Conservation (phyloP, 2,797 vertebrate species). For the Poecilia gillii region DNA sequence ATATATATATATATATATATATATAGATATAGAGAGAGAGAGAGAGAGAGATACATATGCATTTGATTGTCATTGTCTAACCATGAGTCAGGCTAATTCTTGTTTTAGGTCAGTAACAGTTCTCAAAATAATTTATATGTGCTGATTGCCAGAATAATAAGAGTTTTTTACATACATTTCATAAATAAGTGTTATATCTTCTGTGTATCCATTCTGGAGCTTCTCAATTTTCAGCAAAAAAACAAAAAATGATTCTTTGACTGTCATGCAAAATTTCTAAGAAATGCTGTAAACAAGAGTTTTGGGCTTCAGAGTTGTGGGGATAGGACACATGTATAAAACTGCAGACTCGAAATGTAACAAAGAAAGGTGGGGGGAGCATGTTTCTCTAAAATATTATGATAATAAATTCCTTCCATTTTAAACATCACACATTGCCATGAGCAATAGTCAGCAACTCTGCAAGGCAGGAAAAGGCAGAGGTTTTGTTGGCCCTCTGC, state of each 20-base stretch:
- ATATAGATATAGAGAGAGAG: no score
- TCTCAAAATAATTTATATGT: not conserved
- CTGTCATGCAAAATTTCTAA: not conserved
- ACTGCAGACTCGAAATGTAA: not conserved
- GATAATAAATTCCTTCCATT: not conserved
- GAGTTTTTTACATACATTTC: constrained; percentile 48
- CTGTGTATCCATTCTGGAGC: not conserved
- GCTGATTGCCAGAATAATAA: not conserved
- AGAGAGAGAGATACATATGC: not conserved
- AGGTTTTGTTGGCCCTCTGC: constrained; percentile 9
- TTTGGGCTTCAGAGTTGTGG: not conserved
- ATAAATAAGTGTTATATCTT: constrained; percentile 10
- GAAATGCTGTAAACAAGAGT: not conserved
- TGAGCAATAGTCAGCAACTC: constrained; percentile 7
- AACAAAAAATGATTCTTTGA: not conserved
- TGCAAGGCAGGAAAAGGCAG: constrained; percentile 22
- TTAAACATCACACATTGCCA: not conserved
- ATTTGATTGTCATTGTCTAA: not conserved
- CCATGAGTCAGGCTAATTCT: not conserved
- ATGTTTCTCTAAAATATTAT: not conserved
- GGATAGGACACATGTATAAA: not conserved
- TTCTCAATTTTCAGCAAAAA: not conserved
- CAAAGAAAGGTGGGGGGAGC: not conserved
- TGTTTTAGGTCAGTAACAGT: not conserved
- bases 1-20: no score